These are phyloP conservation scores for Artemisiospiza belli DNA, from an alignment of 2,113 vertebrate genomes.

Conservation along the genomic window DNA sequence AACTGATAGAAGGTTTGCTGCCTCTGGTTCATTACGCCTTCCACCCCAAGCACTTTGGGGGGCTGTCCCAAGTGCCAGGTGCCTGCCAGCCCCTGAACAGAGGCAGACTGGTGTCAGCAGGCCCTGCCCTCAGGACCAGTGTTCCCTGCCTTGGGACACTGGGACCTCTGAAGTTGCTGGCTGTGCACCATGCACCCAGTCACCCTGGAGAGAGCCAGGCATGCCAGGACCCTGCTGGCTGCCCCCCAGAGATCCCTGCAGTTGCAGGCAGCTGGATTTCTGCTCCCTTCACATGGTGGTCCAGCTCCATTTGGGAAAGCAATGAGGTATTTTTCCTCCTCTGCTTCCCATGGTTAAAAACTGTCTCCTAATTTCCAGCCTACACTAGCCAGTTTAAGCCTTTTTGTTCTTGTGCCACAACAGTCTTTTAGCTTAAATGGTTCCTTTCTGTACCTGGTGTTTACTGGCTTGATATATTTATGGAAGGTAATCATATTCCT, in stretches of 20 bases:
- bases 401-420: constrained; percentile 38
- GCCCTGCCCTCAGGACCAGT: background rate
- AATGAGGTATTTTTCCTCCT: background rate
- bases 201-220: background rate
- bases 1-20: rapidly evolving
- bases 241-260: background rate
- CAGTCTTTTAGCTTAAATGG: constrained; percentile 44
- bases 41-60: background rate
- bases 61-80: background rate
- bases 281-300: background rate
- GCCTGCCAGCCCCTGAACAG: background rate
- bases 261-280: background rate
- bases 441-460: constrained; percentile 48
- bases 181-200: rapidly evolving
- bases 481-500: background rate
- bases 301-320: background rate
- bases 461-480: constrained; percentile 52
- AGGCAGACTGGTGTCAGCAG: background rate
- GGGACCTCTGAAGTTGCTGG: rapidly evolving
- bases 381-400: constrained; percentile 26
- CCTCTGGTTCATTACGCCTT: background rate
- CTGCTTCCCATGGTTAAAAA: constrained; percentile 10
- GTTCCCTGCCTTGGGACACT: background rate
- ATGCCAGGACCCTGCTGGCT: background rate
- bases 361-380: constrained; percentile 36